A percentile compares a stretch with the other conserved stretches of the same genome.
Evolutionary conservation across 2,113 vertebrate genomes (phyloP).

Genomic region (Gavia stellata): DNA sequence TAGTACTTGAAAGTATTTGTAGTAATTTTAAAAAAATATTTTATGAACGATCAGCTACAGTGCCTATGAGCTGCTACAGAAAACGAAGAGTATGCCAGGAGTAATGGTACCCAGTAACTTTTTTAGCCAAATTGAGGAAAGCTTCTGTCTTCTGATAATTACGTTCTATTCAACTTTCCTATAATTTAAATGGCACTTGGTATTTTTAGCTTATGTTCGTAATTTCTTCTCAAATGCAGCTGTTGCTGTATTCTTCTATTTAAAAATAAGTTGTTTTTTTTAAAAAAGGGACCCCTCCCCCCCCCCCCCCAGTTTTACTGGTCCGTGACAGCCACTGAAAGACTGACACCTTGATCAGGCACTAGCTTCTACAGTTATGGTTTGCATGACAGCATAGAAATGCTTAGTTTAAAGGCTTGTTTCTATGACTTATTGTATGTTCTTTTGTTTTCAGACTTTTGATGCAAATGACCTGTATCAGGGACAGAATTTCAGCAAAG

Average conservation of each 20-base stretch:
- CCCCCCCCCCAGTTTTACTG: background rate
- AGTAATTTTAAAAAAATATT: background rate
- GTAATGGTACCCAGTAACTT: background rate
- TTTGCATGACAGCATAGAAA: background rate
- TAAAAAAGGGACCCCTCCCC: rapidly evolving
- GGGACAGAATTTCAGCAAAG: constrained; percentile 94
- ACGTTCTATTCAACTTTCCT: background rate
- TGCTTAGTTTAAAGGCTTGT: background rate
- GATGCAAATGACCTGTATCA: constrained; percentile 96
- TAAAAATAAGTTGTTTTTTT: background rate
- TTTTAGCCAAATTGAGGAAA: background rate
- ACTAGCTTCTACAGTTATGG: background rate
- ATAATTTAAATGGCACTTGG: background rate
- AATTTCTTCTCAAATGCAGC: background rate
- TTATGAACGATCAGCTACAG: background rate
- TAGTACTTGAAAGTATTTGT: background rate
- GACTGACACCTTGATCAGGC: background rate
- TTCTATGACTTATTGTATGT: background rate
- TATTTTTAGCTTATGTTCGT: background rate
- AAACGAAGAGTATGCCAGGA: background rate
- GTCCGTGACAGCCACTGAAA: background rate
- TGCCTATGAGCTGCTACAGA: background rate
- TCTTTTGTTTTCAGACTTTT: constrained; percentile 82
- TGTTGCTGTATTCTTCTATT: background rate
- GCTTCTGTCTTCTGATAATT: background rate